phyloP scores from a whole-genome alignment of 2,888 invertebrate species.

The Thysanoteuthis rhombus region DNA sequence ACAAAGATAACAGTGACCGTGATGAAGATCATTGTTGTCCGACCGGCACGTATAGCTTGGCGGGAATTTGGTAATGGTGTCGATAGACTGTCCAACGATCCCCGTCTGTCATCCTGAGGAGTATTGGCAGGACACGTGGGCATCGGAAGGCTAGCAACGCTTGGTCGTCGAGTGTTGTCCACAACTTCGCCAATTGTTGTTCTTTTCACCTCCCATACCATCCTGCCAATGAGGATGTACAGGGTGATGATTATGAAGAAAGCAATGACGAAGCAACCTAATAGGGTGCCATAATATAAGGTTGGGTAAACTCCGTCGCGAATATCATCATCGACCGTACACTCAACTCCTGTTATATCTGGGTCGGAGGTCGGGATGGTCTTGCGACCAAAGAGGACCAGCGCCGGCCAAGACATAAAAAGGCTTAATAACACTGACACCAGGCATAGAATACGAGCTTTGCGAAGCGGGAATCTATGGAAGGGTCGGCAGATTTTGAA shows the following conservation, averaged over 20 bases:
- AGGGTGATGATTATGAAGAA: background rate
- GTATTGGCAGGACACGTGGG: background rate
- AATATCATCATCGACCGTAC: background rate
- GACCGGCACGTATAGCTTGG: background rate
- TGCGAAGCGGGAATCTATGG: background rate
- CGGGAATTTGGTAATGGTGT: background rate
- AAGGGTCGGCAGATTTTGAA: conserved; percentile 1
- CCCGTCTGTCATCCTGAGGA: background rate
- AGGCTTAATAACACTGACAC: background rate
- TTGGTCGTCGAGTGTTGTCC: background rate
- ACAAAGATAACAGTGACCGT: conserved; percentile 52
- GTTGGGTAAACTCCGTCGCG: background rate
- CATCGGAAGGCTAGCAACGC: background rate
- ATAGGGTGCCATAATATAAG: background rate
- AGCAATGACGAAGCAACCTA: background rate
- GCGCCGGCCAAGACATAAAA: background rate
- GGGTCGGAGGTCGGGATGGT: background rate
- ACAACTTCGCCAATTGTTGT: background rate
- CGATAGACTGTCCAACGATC: background rate
- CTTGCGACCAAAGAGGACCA: background rate
- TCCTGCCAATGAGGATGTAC: background rate
- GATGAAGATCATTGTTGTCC: conserved; percentile 54
- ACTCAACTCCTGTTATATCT: conserved; percentile 14
- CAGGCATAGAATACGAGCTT: background rate
- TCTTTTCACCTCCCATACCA: background rate